Conservation (phyloP, 2,113 vertebrate genomes). For the Felis chaus region DNA sequence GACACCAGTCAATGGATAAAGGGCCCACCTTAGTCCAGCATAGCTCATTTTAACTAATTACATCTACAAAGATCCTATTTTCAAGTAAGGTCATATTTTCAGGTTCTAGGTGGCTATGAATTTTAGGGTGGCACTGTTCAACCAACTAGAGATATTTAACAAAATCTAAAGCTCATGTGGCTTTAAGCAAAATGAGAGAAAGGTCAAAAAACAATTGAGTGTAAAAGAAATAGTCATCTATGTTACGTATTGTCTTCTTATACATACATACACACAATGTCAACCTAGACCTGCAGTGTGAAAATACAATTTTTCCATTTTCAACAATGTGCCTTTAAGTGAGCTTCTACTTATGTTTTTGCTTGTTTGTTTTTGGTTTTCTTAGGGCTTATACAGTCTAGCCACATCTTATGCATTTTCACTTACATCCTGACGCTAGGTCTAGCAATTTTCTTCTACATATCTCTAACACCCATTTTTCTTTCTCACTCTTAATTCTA, state of each 20-base stretch:
- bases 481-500: neutral
- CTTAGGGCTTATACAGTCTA: neutral
- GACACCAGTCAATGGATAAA: neutral
- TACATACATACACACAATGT: neutral
- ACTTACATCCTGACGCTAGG: neutral
- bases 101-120: neutral
- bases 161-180: neutral
- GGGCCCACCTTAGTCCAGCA: neutral
- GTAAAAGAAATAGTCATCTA: neutral
- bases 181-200: conserved; percentile 30
- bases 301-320: neutral
- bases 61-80: neutral
- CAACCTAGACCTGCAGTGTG: neutral
- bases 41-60: neutral
- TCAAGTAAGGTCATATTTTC: neutral
- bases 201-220: neutral
- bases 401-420: neutral
- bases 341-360: neutral
- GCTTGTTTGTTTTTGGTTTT: neutral
- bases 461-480: neutral
- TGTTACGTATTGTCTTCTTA: neutral
- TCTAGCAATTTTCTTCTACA: neutral
- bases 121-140: neutral
- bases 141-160: neutral
- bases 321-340: neutral